Percentiles rank a stretch among this genome's conserved stretches.
Conservation (phyloP, 37 sponge, comb jelly and placozoan species). For the Petrosia ficiformis region DNA sequence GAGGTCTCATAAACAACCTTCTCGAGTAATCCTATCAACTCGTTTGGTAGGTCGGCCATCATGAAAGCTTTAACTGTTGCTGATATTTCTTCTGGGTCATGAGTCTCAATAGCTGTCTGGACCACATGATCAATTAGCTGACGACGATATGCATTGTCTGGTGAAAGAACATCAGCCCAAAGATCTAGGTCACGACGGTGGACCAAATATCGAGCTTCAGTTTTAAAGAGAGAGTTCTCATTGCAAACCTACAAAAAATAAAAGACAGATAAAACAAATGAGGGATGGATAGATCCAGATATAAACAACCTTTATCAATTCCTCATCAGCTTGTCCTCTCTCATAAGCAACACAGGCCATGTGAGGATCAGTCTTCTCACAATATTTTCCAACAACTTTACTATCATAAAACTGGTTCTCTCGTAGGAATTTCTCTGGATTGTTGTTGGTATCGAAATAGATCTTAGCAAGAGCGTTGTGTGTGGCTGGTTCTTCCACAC, state of each 20-base stretch:
- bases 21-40: conserved; percentile 98
- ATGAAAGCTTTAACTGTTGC: conserved; percentile 99
- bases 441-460: conserved; percentile 99
- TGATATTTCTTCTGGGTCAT: conserved; percentile 97
- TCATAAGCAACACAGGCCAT: conserved; percentile 98
- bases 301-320: conserved; percentile 84
- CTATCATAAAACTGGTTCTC: conserved; percentile 99
- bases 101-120: conserved; percentile 98
- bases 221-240: conserved; percentile 98
- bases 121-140: conserved; percentile 99
- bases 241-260: conserved; percentile 82
- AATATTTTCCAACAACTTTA: conserved; percentile 90
- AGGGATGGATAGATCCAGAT: too few relatives aligned
- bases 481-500: conserved; percentile 91
- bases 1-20: conserved; percentile 98
- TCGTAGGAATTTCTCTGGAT: conserved; percentile 94
- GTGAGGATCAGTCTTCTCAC: conserved; percentile 99
- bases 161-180: conserved; percentile 86
- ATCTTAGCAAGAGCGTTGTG: conserved; percentile 99
- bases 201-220: conserved; percentile 96
- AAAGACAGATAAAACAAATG: not conserved
- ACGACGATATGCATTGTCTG: conserved; percentile 79
- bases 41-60: conserved; percentile 98
- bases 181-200: conserved; percentile 83
- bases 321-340: conserved; percentile 96